Evolutionary conservation across 2,888 invertebrate species (phyloP).

Genomic region (Linnaemya tessellans): DNA sequence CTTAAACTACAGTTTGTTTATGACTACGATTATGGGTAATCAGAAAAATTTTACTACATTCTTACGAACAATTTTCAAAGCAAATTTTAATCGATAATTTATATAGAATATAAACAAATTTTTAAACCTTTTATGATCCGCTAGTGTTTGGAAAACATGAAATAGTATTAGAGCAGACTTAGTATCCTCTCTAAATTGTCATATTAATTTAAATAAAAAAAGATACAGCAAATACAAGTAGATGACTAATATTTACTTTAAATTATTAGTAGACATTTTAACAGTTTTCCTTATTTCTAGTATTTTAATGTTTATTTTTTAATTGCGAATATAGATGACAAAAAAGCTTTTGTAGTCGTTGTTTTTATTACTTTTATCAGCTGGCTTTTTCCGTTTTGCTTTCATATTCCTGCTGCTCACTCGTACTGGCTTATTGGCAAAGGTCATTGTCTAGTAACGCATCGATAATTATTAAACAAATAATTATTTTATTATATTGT

Average conservation of each 20-base stretch:
- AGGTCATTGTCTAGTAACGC: slow-evolving; percentile 70
- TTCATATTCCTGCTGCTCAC: not conserved
- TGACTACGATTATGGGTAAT: no score
- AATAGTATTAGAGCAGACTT: no score
- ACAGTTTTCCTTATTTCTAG: not conserved
- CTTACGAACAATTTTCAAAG: no score
- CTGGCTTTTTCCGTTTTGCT: slow-evolving; percentile 2
- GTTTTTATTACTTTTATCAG: slow-evolving; percentile 28
- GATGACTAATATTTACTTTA: not conserved
- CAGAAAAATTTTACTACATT: no score
- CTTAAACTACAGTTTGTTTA: no score
- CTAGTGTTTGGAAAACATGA: no score
- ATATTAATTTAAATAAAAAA: no score
- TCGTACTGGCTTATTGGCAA: slow-evolving; percentile 35
- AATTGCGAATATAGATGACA: not conserved
- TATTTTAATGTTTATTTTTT: not conserved
- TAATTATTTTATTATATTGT: slow-evolving; percentile 54
- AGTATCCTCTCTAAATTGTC: no score
- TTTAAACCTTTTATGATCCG: no score
- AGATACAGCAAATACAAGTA: not conserved
- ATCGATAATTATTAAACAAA: slow-evolving; percentile 69
- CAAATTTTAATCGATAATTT: no score
- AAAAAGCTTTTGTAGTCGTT: not conserved
- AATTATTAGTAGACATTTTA: not conserved
- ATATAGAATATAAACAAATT: no score